phyloP scores from a whole-genome alignment of 2,888 invertebrate genomes.

The Selenia dentaria region DNA sequence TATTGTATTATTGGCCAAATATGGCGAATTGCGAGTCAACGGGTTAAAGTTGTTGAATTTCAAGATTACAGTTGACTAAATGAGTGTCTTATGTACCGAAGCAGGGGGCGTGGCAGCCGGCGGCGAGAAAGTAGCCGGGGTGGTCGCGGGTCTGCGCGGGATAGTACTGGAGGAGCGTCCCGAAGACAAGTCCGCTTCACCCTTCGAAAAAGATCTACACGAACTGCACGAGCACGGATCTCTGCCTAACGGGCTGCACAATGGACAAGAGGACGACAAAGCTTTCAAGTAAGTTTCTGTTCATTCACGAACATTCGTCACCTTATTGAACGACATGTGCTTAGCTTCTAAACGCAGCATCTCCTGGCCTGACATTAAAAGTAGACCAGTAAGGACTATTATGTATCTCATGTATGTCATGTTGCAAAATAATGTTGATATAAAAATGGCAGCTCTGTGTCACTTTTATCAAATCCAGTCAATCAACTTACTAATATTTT shows the following conservation, averaged over 20 bases:
- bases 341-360: too few species aligned
- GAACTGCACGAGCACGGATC: constrained; percentile 75
- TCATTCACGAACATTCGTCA: background rate
- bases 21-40: too few species aligned
- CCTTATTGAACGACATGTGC: too few species aligned
- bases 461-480: too few species aligned
- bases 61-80: background rate
- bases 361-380: too few species aligned
- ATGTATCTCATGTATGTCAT: too few species aligned
- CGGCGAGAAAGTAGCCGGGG: constrained; percentile 72
- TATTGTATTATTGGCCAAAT: too few species aligned
- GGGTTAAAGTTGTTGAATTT: too few species aligned
- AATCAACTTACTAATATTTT: too few species aligned
- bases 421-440: too few species aligned
- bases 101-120: constrained; percentile 41
- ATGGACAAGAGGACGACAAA: constrained; percentile 92
- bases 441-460: too few species aligned
- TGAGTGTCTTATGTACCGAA: constrained; percentile 8
- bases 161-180: constrained; percentile 76
- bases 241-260: constrained; percentile 84
- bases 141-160: constrained; percentile 72
- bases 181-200: constrained; percentile 75
- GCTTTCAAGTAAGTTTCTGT: constrained; percentile 92
- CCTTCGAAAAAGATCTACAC: constrained; percentile 78
- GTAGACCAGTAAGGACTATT: too few species aligned